Evolutionary conservation across 2,113 vertebrate species (phyloP), one percentile per base, ranked within the genome.

Genomic region (Hippotragus niger): DNA sequence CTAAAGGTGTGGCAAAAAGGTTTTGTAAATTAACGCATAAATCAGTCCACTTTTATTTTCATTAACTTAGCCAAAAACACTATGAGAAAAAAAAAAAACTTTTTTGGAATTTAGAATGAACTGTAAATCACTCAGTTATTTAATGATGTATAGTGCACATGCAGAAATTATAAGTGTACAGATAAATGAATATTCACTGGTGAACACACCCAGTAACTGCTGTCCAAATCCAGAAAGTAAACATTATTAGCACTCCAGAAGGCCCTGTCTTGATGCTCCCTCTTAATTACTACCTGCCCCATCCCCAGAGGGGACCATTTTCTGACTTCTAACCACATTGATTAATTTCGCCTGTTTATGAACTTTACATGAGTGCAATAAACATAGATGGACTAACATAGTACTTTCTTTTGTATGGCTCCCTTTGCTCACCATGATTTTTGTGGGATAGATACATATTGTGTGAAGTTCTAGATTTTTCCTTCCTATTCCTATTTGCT

Each of bases 1-100:
- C 97, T 98, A 97, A 98, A 98, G 91, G 95, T 98, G 96, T 94
- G 96, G 97, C 88, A 98, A 97, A 95, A 98, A 97, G 81, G 29
- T 98, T 98, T 98, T 98, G 96, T 97, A 98, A 99, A 98, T 98
- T 98, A 98, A 98, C 47, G 17, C 92, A 98, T 98, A 98, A 98
- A 98, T 98, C 97, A 97, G 85, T 98, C 98, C 97, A 95, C 78
- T 98, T 99, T 98, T 98, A 98, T 95, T 98, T 99, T 98, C 98
- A 98, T 98, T 99, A 98, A 76, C 88, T 83, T 83, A 97, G 97
- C 93, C 96, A 98, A 98, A 98, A 98, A 95, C 76, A 95, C 17
- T 97, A 94, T 96, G 97, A 90, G 97, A 97, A 97, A 94, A 96
- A 96, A 98, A 47, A 97, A 93, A 97, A 98, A 92, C 31, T 95